Conservation (phyloP, 2,797 vertebrate species). For the Schizothorax lantsangensis region DNA sequence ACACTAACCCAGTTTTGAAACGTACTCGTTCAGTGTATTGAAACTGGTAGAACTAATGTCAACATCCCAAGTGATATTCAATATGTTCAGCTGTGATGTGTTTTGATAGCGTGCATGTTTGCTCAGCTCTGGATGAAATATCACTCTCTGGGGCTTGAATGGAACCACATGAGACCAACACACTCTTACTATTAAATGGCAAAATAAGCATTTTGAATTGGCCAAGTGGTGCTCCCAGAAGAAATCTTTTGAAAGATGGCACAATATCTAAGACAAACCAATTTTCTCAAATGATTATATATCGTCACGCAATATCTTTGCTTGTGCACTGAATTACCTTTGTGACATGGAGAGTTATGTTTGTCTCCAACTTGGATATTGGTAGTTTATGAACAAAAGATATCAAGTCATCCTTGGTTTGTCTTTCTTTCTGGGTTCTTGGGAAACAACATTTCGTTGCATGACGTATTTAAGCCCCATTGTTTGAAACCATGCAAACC, state of each 20-base stretch:
- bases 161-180: slow-evolving; percentile 33
- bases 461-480: slow-evolving; percentile 22
- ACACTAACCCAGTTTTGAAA: slow-evolving; percentile 60
- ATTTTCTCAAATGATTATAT: slow-evolving; percentile 22
- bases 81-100: slow-evolving; percentile 68
- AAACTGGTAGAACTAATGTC: slow-evolving; percentile 61
- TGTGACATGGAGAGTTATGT: slow-evolving; percentile 16
- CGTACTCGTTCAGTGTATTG: slow-evolving; percentile 64
- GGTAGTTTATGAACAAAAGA: slow-evolving; percentile 14
- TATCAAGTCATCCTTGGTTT: slow-evolving; percentile 12
- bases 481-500: slow-evolving; percentile 61
- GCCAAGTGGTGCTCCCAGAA: slow-evolving; percentile 2
- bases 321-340: not conserved
- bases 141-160: slow-evolving; percentile 43
- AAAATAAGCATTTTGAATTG: slow-evolving; percentile 18
- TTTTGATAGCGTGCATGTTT: slow-evolving; percentile 55
- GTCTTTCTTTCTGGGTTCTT: slow-evolving; percentile 25
- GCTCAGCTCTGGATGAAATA: slow-evolving; percentile 53
- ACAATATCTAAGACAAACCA: slow-evolving; percentile 31
- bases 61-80: slow-evolving; percentile 72
- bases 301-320: slow-evolving; percentile 22
- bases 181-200: slow-evolving; percentile 47
- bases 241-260: slow-evolving; percentile 31
- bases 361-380: slow-evolving; percentile 2
- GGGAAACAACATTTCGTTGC: not conserved